These are phyloP conservation scores for Pachycephus smyrnensis DNA, from an alignment of 2,888 invertebrate genomes.

Conservation along the genomic window DNA sequence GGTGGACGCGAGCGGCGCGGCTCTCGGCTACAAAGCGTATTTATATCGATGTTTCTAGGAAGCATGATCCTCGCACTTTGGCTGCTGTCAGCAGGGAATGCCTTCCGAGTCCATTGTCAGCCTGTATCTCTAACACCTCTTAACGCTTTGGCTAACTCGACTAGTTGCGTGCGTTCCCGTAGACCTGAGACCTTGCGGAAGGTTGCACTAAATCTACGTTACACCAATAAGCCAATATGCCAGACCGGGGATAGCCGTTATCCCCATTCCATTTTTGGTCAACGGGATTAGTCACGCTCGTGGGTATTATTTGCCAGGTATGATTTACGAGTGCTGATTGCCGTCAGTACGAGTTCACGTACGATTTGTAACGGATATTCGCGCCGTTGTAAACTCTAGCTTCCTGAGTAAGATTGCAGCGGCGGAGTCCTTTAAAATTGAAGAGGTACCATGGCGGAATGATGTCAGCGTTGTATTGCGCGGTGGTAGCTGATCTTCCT, in stretches of 20 bases:
- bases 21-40: constrained; percentile 11
- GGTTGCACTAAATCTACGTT: background rate
- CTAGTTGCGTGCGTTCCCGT: background rate
- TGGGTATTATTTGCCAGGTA: background rate
- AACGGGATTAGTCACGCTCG: background rate
- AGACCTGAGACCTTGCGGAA: background rate
- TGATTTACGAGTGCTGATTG: background rate
- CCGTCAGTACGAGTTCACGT: background rate
- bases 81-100: constrained; percentile 18
- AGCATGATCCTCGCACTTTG: constrained; percentile 21
- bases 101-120: constrained; percentile 2
- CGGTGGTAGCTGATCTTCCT: background rate
- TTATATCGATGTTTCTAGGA: constrained; percentile 22
- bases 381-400: too few species aligned
- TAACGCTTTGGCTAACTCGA: background rate
- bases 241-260: background rate
- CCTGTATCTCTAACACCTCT: background rate
- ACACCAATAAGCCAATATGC: background rate
- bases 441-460: background rate
- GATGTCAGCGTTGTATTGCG: background rate
- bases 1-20: constrained; percentile 1
- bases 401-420: background rate
- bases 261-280: background rate
- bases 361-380: background rate
- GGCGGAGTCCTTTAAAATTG: background rate